phyloP scores from a whole-genome alignment of 2,113 vertebrate genomes.

The Lathamus discolor region DNA sequence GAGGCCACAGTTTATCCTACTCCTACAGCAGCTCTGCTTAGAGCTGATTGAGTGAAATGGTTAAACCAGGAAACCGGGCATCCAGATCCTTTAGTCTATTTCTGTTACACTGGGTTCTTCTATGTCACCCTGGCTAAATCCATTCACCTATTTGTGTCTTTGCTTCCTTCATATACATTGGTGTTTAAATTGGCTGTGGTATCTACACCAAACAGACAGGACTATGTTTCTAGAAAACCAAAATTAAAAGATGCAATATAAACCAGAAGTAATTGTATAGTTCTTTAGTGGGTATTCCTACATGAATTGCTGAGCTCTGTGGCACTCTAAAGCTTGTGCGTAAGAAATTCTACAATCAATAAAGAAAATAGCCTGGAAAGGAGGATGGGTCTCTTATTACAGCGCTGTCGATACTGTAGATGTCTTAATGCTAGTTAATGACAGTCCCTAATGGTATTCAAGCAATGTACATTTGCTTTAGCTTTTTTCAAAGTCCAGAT shows the following conservation, averaged over 20 bases:
- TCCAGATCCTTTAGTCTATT: not conserved
- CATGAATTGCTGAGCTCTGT: not conserved
- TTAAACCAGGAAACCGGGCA: not conserved
- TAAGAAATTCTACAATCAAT: slow-evolving; percentile 37
- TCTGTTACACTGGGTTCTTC: not conserved
- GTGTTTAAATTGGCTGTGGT: not conserved
- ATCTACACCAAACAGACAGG: not conserved
- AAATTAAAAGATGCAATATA: not conserved
- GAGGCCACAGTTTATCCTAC: not conserved
- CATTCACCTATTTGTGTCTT: not conserved
- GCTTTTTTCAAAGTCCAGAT: slow-evolving; percentile 48
- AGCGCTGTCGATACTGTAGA: not conserved
- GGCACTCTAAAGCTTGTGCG: not conserved
- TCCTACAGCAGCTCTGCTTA: not conserved
- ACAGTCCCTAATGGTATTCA: slow-evolving; percentile 26
- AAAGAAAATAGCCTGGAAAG: not conserved
- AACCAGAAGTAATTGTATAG: not conserved
- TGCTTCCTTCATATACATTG: not conserved
- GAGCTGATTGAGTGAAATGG: not conserved
- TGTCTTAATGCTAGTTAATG: slow-evolving; percentile 39
- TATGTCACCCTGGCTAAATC: not conserved
- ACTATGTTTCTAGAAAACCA: not conserved
- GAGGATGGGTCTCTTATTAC: not conserved
- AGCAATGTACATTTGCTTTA: slow-evolving; percentile 44
- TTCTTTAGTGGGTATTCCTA: not conserved